Percentiles rank a stretch among this genome's conserved stretches.
Evolutionary conservation across 2,113 vertebrate species (phyloP).

Genomic region (Actinemys pallida): DNA sequence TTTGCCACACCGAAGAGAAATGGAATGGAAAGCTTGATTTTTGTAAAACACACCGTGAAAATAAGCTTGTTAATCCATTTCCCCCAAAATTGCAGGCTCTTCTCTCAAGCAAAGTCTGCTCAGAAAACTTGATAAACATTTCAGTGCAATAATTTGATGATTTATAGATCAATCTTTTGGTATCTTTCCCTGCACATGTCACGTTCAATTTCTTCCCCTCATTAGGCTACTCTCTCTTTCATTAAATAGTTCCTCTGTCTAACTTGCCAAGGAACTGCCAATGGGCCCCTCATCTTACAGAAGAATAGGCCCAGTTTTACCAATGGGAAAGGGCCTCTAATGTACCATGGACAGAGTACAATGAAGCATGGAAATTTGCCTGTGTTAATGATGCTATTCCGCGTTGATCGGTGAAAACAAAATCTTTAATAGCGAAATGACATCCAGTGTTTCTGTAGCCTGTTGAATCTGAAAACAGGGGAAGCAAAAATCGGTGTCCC

Average conservation of each 20-base stretch:
- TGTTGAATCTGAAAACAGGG: constrained; percentile 48
- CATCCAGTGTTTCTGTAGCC: constrained; percentile 30
- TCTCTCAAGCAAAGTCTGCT: neutral
- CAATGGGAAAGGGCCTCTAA: constrained; percentile 83
- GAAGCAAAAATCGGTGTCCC: neutral
- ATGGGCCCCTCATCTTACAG: constrained; percentile 80
- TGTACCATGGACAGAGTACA: constrained; percentile 83
- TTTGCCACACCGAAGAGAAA: neutral
- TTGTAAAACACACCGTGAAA: constrained; percentile 19
- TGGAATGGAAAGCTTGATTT: neutral
- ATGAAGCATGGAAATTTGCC: constrained; percentile 83
- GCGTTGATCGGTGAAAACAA: constrained; percentile 82
- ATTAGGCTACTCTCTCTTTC: constrained; percentile 78
- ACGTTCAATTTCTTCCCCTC: constrained; percentile 60
- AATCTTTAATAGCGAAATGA: constrained; percentile 78
- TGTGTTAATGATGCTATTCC: constrained; percentile 87
- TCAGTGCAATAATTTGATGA: constrained; percentile 9
- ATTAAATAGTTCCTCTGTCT: constrained; percentile 88
- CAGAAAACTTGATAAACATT: neutral
- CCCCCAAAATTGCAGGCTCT: neutral
- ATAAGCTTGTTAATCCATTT: neutral
- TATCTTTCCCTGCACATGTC: constrained; percentile 61
- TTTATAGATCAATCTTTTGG: constrained; percentile 47
- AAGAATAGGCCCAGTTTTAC: constrained; percentile 83
- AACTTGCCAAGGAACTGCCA: constrained; percentile 88